Base-by-base conservation (phyloP, 2,113 vertebrate genomes). In the Vidua chalybeata region DNA sequence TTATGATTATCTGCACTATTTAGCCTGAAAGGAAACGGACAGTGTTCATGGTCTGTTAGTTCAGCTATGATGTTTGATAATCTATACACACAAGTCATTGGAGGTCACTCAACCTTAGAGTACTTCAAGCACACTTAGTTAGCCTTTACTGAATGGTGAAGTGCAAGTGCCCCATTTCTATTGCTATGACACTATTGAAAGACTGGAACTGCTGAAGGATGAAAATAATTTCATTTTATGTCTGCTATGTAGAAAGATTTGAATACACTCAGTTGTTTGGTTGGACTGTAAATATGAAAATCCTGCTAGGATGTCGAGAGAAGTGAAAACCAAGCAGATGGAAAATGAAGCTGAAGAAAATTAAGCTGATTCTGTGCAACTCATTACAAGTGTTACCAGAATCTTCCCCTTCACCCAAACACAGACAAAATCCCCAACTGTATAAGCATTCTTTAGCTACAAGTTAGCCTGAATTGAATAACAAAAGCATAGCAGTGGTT, bases 1-100 rank as follows among this genome's bases (percentile, higher is more conserved):
- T 98, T 97, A 97, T 97, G 93, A 97, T 98, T 98, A 98, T 97
- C 95, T 97, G 94, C 91, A 96, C 97, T 98, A 96, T 97, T 97
- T 98, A 97, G 81, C 95, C 95, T 95, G 91, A 97, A 98, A 98
- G 93, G 91, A 97, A 94, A 97, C 13, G 63, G 92, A 93, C 88
- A 88, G 64, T 73, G 33, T 95, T 98, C 96, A 96, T 73, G 95
- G 94, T 97, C 96, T 97, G 96, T 97, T 98, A 97, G 90, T 80
- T 97, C 90, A 96, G 90, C 86, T 92, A 52, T 97, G 96, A 96
- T 97, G 96, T 97, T 97, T 97, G 96, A 97, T 98, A 95, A 98
- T 97, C 96, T 96, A 76, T 95, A 97, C 54, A 43, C 95, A 95
- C 82, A 95, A 97, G 93, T 94, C 96, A 95, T 75, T 97, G 92